A percentile compares a stretch with the other conserved stretches of the same genome.
Conservation (phyloP, 2,113 vertebrate species). For the Upupa epops region DNA sequence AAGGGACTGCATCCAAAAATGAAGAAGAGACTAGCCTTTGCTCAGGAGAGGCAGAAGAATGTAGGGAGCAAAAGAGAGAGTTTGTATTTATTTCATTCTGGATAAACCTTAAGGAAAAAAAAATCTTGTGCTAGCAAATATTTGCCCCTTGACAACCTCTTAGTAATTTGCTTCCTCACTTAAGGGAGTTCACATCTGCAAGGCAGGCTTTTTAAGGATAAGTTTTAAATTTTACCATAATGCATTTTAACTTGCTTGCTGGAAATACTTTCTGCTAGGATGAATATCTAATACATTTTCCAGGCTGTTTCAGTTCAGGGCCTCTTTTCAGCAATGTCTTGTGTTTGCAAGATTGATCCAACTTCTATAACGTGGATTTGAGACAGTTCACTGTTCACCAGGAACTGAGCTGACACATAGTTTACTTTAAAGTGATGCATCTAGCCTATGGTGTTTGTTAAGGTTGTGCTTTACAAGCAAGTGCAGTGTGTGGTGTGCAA, state of each 20-base stretch:
- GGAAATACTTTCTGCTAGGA: slow-evolving; percentile 74
- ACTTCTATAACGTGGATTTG: slow-evolving; percentile 81
- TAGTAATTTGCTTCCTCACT: slow-evolving; percentile 67
- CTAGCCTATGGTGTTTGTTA: not conserved
- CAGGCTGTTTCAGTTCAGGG: slow-evolving; percentile 84
- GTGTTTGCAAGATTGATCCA: slow-evolving; percentile 82
- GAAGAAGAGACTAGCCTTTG: not conserved
- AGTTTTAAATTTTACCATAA: slow-evolving; percentile 72
- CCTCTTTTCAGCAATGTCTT: slow-evolving; percentile 81
- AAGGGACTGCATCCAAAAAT: not conserved
- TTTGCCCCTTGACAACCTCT: slow-evolving; percentile 54
- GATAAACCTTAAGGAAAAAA: slow-evolving; percentile 58
- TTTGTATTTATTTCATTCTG: slow-evolving; percentile 6
- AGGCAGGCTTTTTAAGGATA: slow-evolving; percentile 63
- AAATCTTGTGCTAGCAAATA: slow-evolving; percentile 34
- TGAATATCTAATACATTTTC: slow-evolving; percentile 84
- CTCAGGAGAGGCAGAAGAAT: not conserved
- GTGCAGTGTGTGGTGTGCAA: not conserved
- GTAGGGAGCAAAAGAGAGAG: not conserved
- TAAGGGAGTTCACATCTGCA: slow-evolving; percentile 56
- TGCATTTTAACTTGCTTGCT: slow-evolving; percentile 73
- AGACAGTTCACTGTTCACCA: slow-evolving; percentile 85
- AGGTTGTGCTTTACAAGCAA: slow-evolving; percentile 21
- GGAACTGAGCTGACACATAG: slow-evolving; percentile 73
- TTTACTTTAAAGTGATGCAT: slow-evolving; percentile 69